Base-by-base conservation (phyloP, 2,113 vertebrate species). In the Nettapus auritus region DNA sequence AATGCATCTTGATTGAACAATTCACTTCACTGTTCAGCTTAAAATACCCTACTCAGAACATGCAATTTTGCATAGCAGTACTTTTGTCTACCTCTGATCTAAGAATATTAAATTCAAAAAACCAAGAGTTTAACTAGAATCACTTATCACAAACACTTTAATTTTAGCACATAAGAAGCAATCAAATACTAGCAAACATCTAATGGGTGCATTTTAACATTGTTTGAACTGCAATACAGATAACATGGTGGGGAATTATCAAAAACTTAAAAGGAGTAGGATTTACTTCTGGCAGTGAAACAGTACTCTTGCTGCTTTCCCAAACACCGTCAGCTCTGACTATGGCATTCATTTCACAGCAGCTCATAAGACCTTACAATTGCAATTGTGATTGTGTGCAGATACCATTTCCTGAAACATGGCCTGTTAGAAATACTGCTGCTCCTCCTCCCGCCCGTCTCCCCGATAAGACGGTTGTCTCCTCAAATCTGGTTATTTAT, bases 331-430 rank as follows among this genome's bases (percentile, higher is more conserved):
- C 36, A 28, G 33, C 48, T 53, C 17, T 28, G 52, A 63, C 25
- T 42, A 6, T 4, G 16, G 17, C 31, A 29, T 48, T 55, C 11
- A 2, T 33, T 67, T 50, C 36, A 38, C 31, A 42, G 38, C 31
- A 44, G 17, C 50, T 71, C 0, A 0, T 6, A 17, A 28, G n/a
- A 13, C 13, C 9, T 1, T 22, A 34, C 5, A 44, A 4, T 8
- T 25, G 29, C 64, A 19, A 28, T 23, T 15, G 1, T n/a, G 38
- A 2, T 36, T 19, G 7, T 1, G 4, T 6, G 9, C 34, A 31
- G 53, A 53, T 46, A n/a, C 55, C 2, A 6, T 36, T 68, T 68
- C 38, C 60, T 74, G 46, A 44, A 52, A 38, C 0, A 4, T 6
- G 17, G 14, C 23, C 22, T 73, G 11, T 34, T n/a, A 22, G 13